Evolutionary conservation across 2,797 vertebrate species (phyloP), one percentile per base, ranked within the genome.

Genomic region (Uromys caudimaculatus): DNA sequence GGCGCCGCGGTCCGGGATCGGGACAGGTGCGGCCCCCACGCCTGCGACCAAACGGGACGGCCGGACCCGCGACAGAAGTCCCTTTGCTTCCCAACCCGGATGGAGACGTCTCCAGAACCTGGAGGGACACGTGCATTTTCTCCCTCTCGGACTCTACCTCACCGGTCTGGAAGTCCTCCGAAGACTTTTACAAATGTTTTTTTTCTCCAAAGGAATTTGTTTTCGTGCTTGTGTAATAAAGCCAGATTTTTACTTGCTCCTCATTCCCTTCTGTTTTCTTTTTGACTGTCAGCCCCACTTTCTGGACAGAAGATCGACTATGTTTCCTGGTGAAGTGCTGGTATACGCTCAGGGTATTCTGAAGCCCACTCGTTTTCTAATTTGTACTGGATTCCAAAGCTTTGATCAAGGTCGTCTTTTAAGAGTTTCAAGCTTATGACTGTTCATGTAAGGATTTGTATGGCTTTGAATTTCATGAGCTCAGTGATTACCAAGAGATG

Each of bases 331-430:
- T 98, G 95, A 97, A 98, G 98, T 98, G 98, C 98, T 98, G 98
- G 93, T 97, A 97, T 97, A 98, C 98, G 98, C 98, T 99, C 98
- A 98, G 98, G 98, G 98, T 98, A 97, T 98, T 98, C 98, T 98
- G 98, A 98, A 98, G 98, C 97, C 98, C 97, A 97, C 93, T 97
- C 96, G 95, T 98, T 98, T 98, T 96, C 95, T 95, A 95, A 87
- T 96, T 98, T 98, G 96, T 96, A 96, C 97, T 97, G 97, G 97
- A 94, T 97, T 97, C 97, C 93, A 96, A 96, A 97, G 98, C 97
- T 98, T 98, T 98, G 98, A 98, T 98, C 98, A 98, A 98, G 98
- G 97, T 98, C 98, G 96, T 0, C 97, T 96, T 96, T 89, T 50
- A 97, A 97, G 97, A 98, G 97, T 97, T 98, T 98, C 98, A 97